A percentile compares a stretch with the other conserved stretches of the same genome.
Evolutionary conservation across 2,113 vertebrate species (phyloP).

Genomic region (Lichenostomus cassidix): DNA sequence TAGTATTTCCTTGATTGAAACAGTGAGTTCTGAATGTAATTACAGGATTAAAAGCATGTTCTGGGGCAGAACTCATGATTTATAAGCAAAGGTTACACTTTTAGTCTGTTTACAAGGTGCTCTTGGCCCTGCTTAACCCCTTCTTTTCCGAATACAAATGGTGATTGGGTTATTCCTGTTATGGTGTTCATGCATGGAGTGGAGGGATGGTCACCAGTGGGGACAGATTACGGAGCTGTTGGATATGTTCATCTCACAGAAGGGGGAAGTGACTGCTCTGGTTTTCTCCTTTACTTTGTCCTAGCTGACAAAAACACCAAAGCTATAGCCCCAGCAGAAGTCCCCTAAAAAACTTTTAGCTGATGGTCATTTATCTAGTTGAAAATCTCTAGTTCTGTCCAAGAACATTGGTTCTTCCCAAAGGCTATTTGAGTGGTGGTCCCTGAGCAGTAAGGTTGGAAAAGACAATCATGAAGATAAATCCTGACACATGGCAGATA

Average conservation of each 20-base stretch:
- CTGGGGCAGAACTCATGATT: slow-evolving; percentile 63
- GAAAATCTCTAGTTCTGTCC: background rate
- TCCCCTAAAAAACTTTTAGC: background rate
- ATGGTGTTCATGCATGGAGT: background rate
- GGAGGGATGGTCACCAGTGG: background rate
- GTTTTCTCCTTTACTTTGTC: background rate
- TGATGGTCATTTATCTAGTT: background rate
- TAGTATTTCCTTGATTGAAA: slow-evolving; percentile 77
- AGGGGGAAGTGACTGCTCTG: background rate
- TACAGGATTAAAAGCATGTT: slow-evolving; percentile 71
- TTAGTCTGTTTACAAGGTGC: slow-evolving; percentile 60
- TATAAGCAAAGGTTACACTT: slow-evolving; percentile 72
- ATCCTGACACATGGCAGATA: background rate
- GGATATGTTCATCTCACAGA: background rate
- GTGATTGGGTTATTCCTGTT: background rate
- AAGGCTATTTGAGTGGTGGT: background rate
- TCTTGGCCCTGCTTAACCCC: slow-evolving; percentile 34
- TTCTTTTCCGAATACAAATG: background rate
- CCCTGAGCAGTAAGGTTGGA: background rate
- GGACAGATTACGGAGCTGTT: background rate
- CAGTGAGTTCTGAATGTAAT: slow-evolving; percentile 74
- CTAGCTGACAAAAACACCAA: background rate
- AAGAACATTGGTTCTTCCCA: background rate
- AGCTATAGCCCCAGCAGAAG: background rate
- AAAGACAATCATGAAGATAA: background rate